Evolutionary conservation across 2,113 vertebrate species (phyloP).

Genomic region (Talpa occidentalis): DNA sequence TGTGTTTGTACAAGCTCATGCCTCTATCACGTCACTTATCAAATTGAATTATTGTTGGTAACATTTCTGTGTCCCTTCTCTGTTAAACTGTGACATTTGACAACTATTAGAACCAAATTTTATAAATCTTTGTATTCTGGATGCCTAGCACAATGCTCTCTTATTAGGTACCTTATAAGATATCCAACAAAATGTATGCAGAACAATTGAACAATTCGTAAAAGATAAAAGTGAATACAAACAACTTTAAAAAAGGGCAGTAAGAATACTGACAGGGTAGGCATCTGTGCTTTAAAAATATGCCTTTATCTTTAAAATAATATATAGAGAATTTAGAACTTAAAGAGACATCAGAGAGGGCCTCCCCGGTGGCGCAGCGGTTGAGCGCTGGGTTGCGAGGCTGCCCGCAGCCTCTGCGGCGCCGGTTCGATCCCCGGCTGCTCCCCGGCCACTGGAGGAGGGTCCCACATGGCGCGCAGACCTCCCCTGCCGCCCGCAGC

Average conservation of each 20-base stretch:
- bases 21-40: background rate
- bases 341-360: background rate
- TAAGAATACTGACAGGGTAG: background rate
- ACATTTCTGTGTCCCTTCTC: background rate
- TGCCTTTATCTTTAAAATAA: background rate
- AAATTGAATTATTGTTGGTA: background rate
- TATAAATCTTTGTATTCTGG: background rate
- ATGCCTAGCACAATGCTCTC: background rate
- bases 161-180: background rate
- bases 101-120: background rate
- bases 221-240: background rate
- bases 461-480: no score
- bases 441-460: no score
- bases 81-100: background rate
- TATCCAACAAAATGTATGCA: background rate
- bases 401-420: no score
- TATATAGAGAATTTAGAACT: background rate
- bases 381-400: no score
- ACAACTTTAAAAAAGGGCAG: background rate
- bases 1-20: background rate
- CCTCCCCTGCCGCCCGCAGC: no score
- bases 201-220: background rate
- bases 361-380: no score
- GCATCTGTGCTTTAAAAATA: background rate
- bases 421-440: no score